Evolutionary conservation across 2,888 invertebrate species (phyloP).

Genomic region (Amiota communis): DNA sequence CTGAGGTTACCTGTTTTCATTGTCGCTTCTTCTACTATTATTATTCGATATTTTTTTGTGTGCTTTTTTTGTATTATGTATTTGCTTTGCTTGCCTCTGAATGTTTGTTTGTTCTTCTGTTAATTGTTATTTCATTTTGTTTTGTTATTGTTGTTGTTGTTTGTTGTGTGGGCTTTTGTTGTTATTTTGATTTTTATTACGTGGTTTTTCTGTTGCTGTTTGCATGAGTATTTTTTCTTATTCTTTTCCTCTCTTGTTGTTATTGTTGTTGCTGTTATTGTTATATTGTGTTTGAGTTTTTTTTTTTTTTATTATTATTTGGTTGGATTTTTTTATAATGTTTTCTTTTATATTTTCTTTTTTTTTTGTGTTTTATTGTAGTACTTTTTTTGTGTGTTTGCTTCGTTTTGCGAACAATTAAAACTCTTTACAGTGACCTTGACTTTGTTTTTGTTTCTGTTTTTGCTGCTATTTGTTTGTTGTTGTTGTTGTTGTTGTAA

Average conservation of each 20-base stretch:
- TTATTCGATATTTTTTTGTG: background rate
- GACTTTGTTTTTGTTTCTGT: conserved; percentile 72
- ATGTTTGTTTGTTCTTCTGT: background rate
- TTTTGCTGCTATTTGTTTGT: conserved; percentile 23
- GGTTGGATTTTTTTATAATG: conserved; percentile 8
- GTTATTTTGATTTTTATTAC: conserved; percentile 1
- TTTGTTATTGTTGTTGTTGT: background rate
- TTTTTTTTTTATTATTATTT: conserved; percentile 13
- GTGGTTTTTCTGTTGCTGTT: background rate
- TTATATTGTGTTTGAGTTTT: conserved; percentile 3
- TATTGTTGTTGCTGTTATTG: conserved; percentile 44
- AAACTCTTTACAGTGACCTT: conserved; percentile 73
- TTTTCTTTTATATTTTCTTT: conserved; percentile 22
- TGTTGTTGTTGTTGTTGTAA: background rate
- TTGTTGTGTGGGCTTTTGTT: background rate
- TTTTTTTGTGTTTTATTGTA: conserved; percentile 32
- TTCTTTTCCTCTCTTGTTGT: conserved; percentile 39
- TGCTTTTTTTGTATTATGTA: background rate
- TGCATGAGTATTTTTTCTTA: conserved; percentile 36
- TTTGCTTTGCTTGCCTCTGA: background rate
- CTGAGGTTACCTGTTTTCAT: no score
- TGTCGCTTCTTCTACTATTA: no score
- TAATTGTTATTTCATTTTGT: background rate
- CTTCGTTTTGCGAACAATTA: conserved; percentile 70
- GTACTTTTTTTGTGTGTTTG: conserved; percentile 43